A percentile compares a stretch with the other conserved stretches of the same genome.
Conservation (phyloP, 2,888 invertebrate species). For the Sminthurinus aureus region DNA sequence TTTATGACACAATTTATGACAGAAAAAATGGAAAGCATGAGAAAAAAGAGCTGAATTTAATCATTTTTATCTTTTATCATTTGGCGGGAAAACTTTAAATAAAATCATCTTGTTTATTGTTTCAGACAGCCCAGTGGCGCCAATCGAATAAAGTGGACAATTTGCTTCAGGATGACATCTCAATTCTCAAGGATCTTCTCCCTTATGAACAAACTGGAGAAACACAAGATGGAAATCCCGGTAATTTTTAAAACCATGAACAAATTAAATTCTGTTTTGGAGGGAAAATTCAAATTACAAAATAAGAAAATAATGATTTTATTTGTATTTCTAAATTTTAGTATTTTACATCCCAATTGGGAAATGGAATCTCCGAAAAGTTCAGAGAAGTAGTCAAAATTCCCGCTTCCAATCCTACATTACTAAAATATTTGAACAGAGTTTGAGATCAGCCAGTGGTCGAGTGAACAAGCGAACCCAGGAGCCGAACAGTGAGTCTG, state of each 20-base stretch:
- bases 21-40: neutral
- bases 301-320: neutral
- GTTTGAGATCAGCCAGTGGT: neutral
- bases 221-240: neutral
- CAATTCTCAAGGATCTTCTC: neutral
- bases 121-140: neutral
- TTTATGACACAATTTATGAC: too few relatives aligned
- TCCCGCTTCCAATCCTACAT: neutral
- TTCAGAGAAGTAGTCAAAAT: neutral
- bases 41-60: neutral
- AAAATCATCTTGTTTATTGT: neutral
- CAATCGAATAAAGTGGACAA: too few relatives aligned
- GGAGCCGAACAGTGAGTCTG: neutral
- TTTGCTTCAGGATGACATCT: too few relatives aligned
- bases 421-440: neutral
- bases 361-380: neutral
- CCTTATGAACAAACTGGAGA: neutral
- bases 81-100: neutral
- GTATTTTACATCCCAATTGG: neutral
- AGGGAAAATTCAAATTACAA: neutral
- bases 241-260: neutral
- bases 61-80: neutral
- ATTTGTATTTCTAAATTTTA: neutral
- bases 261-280: neutral
- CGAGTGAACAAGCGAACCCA: neutral